Evolutionary conservation across 2,113 vertebrate species (phyloP), one percentile per base, ranked within the genome.

Genomic region (Numida meleagris): DNA sequence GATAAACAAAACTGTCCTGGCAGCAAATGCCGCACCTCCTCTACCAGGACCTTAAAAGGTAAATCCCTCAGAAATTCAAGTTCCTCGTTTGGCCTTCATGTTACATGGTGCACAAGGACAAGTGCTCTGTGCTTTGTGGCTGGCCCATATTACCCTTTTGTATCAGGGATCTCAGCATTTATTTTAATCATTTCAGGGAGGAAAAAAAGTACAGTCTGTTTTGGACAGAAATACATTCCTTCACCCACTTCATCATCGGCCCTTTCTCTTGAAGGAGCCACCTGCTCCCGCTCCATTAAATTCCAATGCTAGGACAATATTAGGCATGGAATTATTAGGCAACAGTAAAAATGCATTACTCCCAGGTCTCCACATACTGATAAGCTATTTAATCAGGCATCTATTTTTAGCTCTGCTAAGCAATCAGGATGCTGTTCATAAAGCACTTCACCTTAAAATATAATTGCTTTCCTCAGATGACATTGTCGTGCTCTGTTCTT

Each of bases 401-500:
- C 70, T 90, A 33, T 95, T 97, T 95, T 93, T 63, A 73, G 73
- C 87, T 85, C 76, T 90, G 46, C 67, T 67, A 73, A 92, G 72
- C 71, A 93, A 78, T 78, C 48, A 88, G 77, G 74, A 89, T 85
- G 80, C 88, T 80, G 86, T 76, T 96, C 93, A 93, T 75, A 73
- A 89, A 92, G 81, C 96, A 66, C 46, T 90, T 81, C 46, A 76
- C 90, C 78, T 94, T 80, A 93, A 96, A 94, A 94, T 55, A 61
- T 96, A 96, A 96, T 94, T 91, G 82, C 88, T 88, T 96, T 80
- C 92, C 89, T 96, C 89, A 66, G 55, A 90, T 94, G 88, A 86
- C 71, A 88, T 36, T 66, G 82, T 24, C 73, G 76, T 63, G 50
- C 31, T 84, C 63, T 66, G 73, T 51, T 78, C 77, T 91, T 96